Evolutionary conservation across 2,888 invertebrate species (phyloP), one percentile per base, ranked within the genome.

Genomic region (Drosophila mettleri): DNA sequence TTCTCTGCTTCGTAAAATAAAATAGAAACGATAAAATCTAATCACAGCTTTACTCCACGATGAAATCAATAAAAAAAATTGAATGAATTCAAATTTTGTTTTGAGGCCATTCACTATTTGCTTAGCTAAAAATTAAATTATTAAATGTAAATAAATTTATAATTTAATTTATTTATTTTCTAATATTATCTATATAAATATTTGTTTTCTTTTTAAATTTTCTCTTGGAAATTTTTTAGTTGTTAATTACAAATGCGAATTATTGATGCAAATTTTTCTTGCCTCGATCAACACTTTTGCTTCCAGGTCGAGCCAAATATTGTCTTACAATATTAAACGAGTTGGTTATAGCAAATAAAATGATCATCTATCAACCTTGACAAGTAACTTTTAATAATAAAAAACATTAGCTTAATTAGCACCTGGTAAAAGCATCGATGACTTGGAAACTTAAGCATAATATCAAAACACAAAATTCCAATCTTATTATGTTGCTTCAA

Each of bases 311-410:
- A 6, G 12, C 5, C 2, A 3, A 39, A 7, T 39, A 20, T 22
- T 1, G 14, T 14, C 4, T 41, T 41, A n/a, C 14, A n/a, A n/a
- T n/a, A n/a, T n/a, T n/a, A n/a, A 24, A 43, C 18, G 16, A 12
- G 1, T 16, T 2, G 7, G 45, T 20, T 27, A 5, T 9, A 45
- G 16, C 9, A 43, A 16, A 45, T 10, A 27, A 10, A 18, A 29
- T 18, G 18, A 12, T 29, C 12, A 29, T 7, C 12, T 46, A 12
- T 29, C 18, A 46, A 27, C 6, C 12, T 29, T 29, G 27, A 27
- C 45, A 45, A 45, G 2, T 29, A 45, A 12, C 45, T 8, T 12
- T 27, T 27, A 45, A 45, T 27, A 45, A 45, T 27, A 6, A 29
- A 29, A 18, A 29, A 12, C 16, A 46, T 29, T 29, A 12, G 29